These are phyloP conservation scores for Drosophila pseudoananassae DNA, from an alignment of 1,140 invertebrate species.

Conservation along the genomic window DNA sequence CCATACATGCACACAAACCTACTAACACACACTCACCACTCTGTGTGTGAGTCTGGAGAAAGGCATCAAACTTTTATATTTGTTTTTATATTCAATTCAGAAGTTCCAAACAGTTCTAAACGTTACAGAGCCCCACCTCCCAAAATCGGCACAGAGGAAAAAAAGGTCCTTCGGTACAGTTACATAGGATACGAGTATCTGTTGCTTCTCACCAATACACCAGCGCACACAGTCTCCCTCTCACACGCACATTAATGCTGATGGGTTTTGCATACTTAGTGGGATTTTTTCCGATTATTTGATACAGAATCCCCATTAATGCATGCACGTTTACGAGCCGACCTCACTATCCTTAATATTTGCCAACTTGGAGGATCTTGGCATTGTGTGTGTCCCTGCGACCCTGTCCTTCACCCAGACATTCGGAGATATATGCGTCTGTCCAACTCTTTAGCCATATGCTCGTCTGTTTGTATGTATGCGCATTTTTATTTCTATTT, in stretches of 20 bases:
- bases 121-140: conserved; percentile 5
- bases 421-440: conserved; percentile 31
- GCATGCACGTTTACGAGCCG: conserved; percentile 54
- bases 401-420: conserved; percentile 53
- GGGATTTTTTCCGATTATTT: conserved; percentile 56
- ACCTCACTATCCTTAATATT: conserved; percentile 44
- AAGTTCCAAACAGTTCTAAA: conserved; percentile 55
- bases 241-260: conserved; percentile 18
- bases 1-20: conserved; percentile 18
- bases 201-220: conserved; percentile 41
- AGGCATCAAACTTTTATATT: conserved; percentile 74
- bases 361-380: conserved; percentile 56
- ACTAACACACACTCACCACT: conserved; percentile 6
- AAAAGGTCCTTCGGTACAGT: conserved; percentile 21
- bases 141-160: conserved; percentile 2
- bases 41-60: conserved; percentile 17
- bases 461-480: conserved; percentile 14
- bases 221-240: background rate
- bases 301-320: conserved; percentile 67
- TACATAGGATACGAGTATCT: conserved; percentile 28
- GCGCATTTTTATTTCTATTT: conserved; percentile 29
- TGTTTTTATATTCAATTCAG: conserved; percentile 79
- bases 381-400: conserved; percentile 30
- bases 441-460: conserved; percentile 29
- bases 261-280: conserved; percentile 44